Evolutionary conservation across 2,797 vertebrate genomes (phyloP).

Genomic region (Amblyraja radiata): DNA sequence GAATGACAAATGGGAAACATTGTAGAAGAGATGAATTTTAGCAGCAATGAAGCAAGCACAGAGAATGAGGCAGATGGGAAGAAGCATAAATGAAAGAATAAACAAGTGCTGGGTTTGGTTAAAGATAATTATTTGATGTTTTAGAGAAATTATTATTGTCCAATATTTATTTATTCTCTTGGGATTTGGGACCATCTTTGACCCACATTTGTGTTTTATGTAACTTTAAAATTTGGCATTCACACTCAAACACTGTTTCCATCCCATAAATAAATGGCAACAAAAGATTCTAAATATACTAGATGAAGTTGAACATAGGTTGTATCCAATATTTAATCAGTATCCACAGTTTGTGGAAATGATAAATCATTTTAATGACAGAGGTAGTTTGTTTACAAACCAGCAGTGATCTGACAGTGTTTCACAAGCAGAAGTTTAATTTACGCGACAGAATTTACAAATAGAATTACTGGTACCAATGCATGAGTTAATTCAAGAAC

Average conservation of each 20-base stretch:
- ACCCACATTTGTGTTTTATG: not conserved
- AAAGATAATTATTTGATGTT: not conserved
- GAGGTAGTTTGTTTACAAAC: not conserved
- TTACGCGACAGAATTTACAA: not conserved
- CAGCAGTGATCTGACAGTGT: not conserved
- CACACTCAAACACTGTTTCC: not conserved
- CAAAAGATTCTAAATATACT: not conserved
- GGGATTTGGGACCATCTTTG: not conserved
- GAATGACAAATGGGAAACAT: not conserved
- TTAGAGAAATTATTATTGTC: not conserved
- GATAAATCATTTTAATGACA: not conserved
- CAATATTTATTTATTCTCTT: not conserved
- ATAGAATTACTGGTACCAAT: not conserved
- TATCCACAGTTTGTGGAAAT: not conserved
- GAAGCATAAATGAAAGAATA: not conserved
- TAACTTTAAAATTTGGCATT: not conserved
- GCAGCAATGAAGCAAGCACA: not conserved
- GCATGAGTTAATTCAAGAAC: not conserved
- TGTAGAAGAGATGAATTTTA: not conserved
- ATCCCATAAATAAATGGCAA: not conserved
- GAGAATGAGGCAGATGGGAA: not conserved
- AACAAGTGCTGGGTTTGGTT: conserved; percentile 24
- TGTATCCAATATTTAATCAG: not conserved
- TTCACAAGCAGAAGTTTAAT: not conserved
- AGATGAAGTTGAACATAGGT: not conserved